phyloP scores from a whole-genome alignment of 2,113 vertebrate genomes.

The Mesoclemmys tuberculata region DNA sequence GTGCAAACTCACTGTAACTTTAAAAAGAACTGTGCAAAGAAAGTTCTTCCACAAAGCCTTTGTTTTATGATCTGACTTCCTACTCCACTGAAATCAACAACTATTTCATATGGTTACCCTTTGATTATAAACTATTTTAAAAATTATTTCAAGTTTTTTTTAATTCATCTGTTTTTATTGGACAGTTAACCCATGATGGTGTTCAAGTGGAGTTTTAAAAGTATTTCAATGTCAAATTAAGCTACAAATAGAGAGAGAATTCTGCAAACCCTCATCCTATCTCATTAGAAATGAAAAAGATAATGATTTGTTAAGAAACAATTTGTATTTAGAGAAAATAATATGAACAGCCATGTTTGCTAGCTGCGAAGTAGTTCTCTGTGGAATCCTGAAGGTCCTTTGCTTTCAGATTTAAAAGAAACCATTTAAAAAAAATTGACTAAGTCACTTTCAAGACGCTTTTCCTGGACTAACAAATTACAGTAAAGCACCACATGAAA shows the following conservation, averaged over 20 bases:
- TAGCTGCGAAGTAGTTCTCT: background rate
- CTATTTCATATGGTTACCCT: background rate
- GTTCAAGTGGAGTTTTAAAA: constrained; percentile 14
- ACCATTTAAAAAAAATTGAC: constrained; percentile 46
- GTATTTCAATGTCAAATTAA: background rate
- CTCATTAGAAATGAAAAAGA: constrained; percentile 25
- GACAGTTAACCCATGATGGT: background rate
- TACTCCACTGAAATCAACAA: background rate
- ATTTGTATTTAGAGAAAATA: background rate
- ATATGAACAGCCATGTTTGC: background rate
- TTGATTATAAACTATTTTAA: background rate
- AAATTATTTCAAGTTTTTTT: background rate
- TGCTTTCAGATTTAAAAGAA: constrained; percentile 28
- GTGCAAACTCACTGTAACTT: constrained; percentile 45
- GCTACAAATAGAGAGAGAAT: background rate
- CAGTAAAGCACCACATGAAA: constrained; percentile 33
- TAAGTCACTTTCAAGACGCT: constrained; percentile 45
- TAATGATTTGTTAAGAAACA: constrained; percentile 34
- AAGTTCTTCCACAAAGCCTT: background rate
- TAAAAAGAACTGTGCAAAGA: constrained; percentile 43
- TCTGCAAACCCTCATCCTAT: background rate
- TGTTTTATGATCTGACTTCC: constrained; percentile 12
- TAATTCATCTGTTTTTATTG: background rate
- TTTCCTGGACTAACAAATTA: constrained; percentile 42
- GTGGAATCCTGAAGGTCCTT: background rate